Percentiles rank a stretch among this genome's conserved stretches.
Conservation (phyloP, 2,888 invertebrate genomes). For the Calliopum simillimum region DNA sequence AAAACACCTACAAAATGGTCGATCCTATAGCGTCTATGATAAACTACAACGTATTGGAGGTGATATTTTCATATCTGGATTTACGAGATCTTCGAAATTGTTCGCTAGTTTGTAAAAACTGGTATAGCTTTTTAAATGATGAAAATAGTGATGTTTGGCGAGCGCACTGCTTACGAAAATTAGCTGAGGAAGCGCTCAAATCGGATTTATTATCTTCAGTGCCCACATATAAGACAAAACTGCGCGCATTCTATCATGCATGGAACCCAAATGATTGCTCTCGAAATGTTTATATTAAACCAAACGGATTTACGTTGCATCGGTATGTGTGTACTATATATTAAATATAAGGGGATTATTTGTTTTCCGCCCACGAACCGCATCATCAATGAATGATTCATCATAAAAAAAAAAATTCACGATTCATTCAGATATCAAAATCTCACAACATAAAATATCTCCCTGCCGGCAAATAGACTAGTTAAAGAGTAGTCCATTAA, state of each 20-base stretch:
- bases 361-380: neutral
- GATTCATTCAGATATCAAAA: too few relatives aligned
- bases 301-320: slow-evolving; percentile 97
- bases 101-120: slow-evolving; percentile 91
- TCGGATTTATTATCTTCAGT: slow-evolving; percentile 91
- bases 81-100: slow-evolving; percentile 89
- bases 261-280: slow-evolving; percentile 99
- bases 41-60: slow-evolving; percentile 86
- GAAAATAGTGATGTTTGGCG: slow-evolving; percentile 98
- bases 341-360: neutral
- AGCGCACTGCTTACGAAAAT: slow-evolving; percentile 84
- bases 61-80: slow-evolving; percentile 91
- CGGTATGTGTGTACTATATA: slow-evolving; percentile 68
- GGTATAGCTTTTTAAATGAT: slow-evolving; percentile 90
- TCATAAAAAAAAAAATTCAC: too few relatives aligned
- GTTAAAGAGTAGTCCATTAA: too few relatives aligned
- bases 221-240: slow-evolving; percentile 91
- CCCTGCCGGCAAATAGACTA: too few relatives aligned
- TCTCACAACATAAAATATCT: too few relatives aligned
- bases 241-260: slow-evolving; percentile 92
- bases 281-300: slow-evolving; percentile 95
- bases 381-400: too few relatives aligned
- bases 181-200: slow-evolving; percentile 87
- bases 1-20: slow-evolving; percentile 67
- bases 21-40: slow-evolving; percentile 74